Conservation (phyloP, 2,113 vertebrate genomes). For the Atractosteus spatula region DNA sequence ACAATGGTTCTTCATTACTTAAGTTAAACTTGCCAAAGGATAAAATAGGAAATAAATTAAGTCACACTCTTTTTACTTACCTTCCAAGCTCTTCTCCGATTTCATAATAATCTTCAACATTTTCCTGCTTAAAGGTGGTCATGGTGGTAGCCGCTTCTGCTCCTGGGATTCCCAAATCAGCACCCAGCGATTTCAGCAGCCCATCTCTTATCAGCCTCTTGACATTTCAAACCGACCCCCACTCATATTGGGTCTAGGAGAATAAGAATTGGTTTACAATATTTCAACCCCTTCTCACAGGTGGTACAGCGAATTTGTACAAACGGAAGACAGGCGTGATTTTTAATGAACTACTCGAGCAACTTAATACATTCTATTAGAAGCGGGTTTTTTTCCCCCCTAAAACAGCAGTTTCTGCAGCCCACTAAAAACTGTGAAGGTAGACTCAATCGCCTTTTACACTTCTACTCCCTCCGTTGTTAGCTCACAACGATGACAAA, state of each 20-base stretch:
- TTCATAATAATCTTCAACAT: conserved; percentile 89
- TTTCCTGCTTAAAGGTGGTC: conserved; percentile 90
- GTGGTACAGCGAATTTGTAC: not conserved
- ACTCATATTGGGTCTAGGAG: conserved; percentile 51
- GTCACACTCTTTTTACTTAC: conserved; percentile 50
- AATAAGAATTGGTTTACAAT: not conserved
- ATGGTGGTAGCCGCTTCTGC: conserved; percentile 66
- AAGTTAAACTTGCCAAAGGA: too few relatives aligned
- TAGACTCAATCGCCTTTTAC: too few relatives aligned
- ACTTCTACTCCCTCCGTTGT: too few relatives aligned
- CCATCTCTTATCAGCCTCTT: conserved; percentile 57
- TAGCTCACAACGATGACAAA: conserved; percentile 27
- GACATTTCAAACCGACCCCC: conserved; percentile 47
- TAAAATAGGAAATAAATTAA: too few relatives aligned
- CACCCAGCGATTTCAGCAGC: conserved; percentile 45
- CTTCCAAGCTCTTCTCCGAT: conserved; percentile 91
- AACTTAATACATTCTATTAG: not conserved
- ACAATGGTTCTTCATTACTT: too few relatives aligned
- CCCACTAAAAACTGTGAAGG: too few relatives aligned
- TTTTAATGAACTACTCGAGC: not conserved
- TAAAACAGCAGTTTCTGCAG: too few relatives aligned
- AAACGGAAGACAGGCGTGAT: not conserved
- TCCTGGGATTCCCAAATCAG: conserved; percentile 38
- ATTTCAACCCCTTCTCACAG: too few relatives aligned
- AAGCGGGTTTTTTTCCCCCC: not conserved